These are phyloP conservation scores for Aphidius colemani DNA, from an alignment of 2,888 invertebrate genomes.

Conservation along the genomic window DNA sequence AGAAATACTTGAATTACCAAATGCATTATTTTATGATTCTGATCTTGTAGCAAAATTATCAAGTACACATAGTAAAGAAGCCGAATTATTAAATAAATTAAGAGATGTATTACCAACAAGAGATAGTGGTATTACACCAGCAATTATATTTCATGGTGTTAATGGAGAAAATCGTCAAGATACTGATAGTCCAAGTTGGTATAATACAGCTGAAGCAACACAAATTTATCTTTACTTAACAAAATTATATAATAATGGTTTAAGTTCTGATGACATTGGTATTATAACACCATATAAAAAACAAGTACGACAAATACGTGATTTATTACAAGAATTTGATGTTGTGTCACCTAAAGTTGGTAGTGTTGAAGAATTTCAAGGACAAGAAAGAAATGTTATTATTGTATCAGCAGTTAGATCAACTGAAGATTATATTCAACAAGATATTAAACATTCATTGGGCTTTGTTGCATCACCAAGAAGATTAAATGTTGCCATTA, in stretches of 20 bases:
- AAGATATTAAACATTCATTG: slow-evolving; percentile 65
- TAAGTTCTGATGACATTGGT: slow-evolving; percentile 77
- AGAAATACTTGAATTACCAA: slow-evolving; percentile 76
- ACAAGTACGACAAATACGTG: slow-evolving; percentile 76
- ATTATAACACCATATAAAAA: slow-evolving; percentile 91
- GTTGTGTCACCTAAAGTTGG: slow-evolving; percentile 72
- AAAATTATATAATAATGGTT: slow-evolving; percentile 69
- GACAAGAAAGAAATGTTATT: slow-evolving; percentile 76
- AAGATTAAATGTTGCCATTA: slow-evolving; percentile 87
- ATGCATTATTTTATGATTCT: slow-evolving; percentile 81
- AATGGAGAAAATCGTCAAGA: slow-evolving; percentile 73
- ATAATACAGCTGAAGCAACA: slow-evolving; percentile 81
- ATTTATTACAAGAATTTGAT: slow-evolving; percentile 62
- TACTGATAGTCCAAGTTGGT: slow-evolving; percentile 85
- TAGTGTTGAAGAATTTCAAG: slow-evolving; percentile 86
- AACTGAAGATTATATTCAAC: slow-evolving; percentile 53
- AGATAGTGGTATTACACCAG: slow-evolving; percentile 51
- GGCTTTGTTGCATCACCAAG: slow-evolving; percentile 78
- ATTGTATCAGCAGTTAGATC: slow-evolving; percentile 75
- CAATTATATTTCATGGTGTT: slow-evolving; percentile 74
- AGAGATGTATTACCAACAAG: slow-evolving; percentile 52
- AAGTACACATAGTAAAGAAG: slow-evolving; percentile 58
- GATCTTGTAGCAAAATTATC: slow-evolving; percentile 70
- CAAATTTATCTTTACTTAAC: slow-evolving; percentile 69
- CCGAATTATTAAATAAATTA: slow-evolving; percentile 55